phyloP scores from a whole-genome alignment of 2,113 vertebrate genomes.

The Pyrgilauda ruficollis region DNA sequence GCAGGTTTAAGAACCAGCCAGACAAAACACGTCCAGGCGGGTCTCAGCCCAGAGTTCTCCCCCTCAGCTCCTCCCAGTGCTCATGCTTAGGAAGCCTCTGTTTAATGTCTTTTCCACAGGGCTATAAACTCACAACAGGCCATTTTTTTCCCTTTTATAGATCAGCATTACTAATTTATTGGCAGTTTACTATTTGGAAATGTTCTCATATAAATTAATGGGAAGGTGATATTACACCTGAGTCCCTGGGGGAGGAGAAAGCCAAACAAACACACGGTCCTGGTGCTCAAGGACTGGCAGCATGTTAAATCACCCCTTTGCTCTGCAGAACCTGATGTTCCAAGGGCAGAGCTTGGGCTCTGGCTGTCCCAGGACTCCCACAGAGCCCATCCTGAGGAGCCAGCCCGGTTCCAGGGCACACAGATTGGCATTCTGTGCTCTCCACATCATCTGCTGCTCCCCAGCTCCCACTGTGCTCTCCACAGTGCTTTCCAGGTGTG shows the following conservation, averaged over 20 bases:
- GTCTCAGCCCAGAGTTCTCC: neutral
- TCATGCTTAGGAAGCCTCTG: neutral
- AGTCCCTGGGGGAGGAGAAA: slow-evolving; percentile 40
- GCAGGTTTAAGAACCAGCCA: neutral
- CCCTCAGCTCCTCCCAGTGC: neutral
- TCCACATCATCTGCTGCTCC: neutral
- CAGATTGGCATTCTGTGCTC: accelerated
- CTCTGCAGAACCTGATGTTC: neutral
- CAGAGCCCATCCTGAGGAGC: neutral
- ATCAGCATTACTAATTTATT: slow-evolving; percentile 69
- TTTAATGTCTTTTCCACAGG: slow-evolving; percentile 30
- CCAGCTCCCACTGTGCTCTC: neutral
- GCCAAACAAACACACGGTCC: neutral
- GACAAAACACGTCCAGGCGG: neutral
- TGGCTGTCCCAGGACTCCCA: neutral
- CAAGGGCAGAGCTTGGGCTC: neutral
- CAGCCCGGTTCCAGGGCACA: neutral
- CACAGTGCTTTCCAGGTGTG: neutral
- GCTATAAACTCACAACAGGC: slow-evolving; percentile 46
- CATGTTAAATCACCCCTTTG: slow-evolving; percentile 4
- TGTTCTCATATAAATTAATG: slow-evolving; percentile 68
- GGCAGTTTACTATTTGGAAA: slow-evolving; percentile 69
- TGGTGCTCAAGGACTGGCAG: neutral
- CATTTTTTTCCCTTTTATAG: slow-evolving; percentile 50
- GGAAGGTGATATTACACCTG: slow-evolving; percentile 47